Base-by-base conservation (phyloP, 2,888 invertebrate species). In the Drosophila cognata region DNA sequence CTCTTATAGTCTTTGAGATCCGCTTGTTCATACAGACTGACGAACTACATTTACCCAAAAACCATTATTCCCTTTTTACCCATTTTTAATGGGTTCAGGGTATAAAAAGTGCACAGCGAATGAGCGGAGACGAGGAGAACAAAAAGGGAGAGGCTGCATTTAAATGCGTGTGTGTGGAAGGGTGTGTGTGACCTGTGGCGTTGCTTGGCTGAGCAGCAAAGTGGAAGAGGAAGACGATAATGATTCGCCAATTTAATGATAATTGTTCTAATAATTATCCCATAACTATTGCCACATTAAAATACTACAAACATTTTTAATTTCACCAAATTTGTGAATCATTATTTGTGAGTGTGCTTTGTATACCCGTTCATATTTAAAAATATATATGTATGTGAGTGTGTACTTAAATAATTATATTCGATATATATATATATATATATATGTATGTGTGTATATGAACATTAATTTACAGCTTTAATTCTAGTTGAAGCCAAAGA, bases 191-290 rank as follows among this genome's bases (percentile, higher is more conserved):
- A 36, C 41, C 48, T 59, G 52, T 43, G 46, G 28, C 43, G 41
- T 50, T 61, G 75, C 35, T 74, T 74, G 67, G 57, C 11, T 56
- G 38, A 56, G 28, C 59, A 38, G 31, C 66, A 61, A 71, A 75
- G 65, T 67, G 59, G 53, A 84, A 74, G 58, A 78, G 84, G 73
- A 80, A 67, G 56, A 72, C 72, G 64, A 78, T 90, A 86, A 86
- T 90, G 77, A 80, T 85, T 84, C 79, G 89, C 90, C 84, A 90
- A 88, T 88, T 90, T 82, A 74, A 85, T 71, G 69, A 80, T 85
- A 85, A 82, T 86, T 86, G 74, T 61, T 74, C 66, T 72, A 77
- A 77, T 86, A 90, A 86, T 90, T 90, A 86, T 86, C 74, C 35
- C 70, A 66, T 56, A 69, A 65, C 70, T 51, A 59, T 81, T 74